Percentiles rank a stretch among this genome's conserved stretches.
Conservation (phyloP, 1,140 invertebrate species). For the Orchestia grillus region DNA sequence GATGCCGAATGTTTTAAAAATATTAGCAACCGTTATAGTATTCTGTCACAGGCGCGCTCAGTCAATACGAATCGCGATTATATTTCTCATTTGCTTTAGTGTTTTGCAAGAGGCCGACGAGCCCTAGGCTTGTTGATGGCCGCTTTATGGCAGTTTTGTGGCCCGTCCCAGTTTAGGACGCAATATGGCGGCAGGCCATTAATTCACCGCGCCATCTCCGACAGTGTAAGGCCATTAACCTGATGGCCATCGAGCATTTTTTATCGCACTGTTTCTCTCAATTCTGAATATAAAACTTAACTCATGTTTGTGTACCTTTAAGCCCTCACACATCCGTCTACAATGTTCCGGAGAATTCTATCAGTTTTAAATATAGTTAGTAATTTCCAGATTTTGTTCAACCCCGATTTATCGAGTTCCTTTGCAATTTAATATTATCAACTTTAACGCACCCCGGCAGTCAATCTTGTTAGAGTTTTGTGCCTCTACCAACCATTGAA, state of each 20-base stretch:
- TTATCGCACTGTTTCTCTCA: neutral
- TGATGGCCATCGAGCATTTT: neutral
- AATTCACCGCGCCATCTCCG: neutral
- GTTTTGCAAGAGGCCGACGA: neutral
- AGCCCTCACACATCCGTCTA: neutral
- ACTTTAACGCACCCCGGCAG: neutral
- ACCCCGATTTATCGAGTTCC: neutral
- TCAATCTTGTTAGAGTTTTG: neutral
- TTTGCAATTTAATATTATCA: neutral
- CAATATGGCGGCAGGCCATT: neutral
- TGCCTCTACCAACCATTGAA: too few species aligned
- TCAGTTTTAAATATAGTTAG: neutral
- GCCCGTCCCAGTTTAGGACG: neutral
- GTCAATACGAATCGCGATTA: neutral
- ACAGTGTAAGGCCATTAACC: conserved; percentile 7
- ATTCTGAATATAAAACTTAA: neutral
- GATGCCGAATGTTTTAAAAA: neutral
- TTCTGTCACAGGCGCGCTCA: neutral
- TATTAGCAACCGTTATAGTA: neutral
- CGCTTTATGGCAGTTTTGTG: neutral
- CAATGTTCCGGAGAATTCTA: neutral
- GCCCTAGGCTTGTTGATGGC: neutral
- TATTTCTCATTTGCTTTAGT: neutral
- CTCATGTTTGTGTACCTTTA: neutral
- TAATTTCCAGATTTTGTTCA: neutral